These are phyloP conservation scores for Molossus alvarezi DNA, from an alignment of 2,797 vertebrate genomes.

Conservation along the genomic window DNA sequence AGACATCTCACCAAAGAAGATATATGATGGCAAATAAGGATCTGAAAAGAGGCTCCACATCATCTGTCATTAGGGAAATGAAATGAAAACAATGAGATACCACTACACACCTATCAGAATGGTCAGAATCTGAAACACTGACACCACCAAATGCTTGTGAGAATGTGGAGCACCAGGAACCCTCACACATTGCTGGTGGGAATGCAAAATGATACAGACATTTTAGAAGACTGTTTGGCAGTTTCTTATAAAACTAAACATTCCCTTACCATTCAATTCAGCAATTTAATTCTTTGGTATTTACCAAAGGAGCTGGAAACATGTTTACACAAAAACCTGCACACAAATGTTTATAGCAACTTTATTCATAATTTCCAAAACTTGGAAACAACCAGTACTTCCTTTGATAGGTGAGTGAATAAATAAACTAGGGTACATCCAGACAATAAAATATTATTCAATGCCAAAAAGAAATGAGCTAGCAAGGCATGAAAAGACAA, in stretches of 20 bases:
- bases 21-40: not conserved
- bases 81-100: not conserved
- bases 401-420: not conserved
- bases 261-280: not conserved
- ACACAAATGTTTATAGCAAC: not conserved
- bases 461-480: not conserved
- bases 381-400: not conserved
- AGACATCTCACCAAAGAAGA: constrained; percentile 3
- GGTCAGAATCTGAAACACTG: not conserved
- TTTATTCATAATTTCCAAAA: not conserved
- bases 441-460: not conserved
- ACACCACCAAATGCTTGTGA: not conserved
- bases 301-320: not conserved
- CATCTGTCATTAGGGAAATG: not conserved
- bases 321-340: not conserved
- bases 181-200: not conserved
- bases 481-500: not conserved
- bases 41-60: constrained; percentile 28
- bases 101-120: not conserved
- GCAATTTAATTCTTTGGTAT: not conserved
- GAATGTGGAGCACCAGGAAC: not conserved
- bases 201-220: not conserved
- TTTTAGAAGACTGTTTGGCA: not conserved
- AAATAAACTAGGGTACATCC: not conserved
- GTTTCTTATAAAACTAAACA: not conserved